Conservation (phyloP, 2,113 vertebrate species). For the Microcebus lehilahytsara region DNA sequence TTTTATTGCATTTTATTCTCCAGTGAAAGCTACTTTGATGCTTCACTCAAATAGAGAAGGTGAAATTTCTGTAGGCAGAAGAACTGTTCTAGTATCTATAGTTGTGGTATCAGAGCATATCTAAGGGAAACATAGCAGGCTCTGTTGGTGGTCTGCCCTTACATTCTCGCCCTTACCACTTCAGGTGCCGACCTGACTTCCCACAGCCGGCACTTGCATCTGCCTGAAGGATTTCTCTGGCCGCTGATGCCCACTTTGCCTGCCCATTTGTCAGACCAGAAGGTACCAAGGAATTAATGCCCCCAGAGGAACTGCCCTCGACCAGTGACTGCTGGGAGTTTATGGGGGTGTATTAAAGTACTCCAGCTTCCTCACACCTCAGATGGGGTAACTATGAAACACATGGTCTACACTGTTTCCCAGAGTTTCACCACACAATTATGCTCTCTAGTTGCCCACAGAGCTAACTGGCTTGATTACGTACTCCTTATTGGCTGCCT, state of each 20-base stretch:
- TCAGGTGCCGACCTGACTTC: not conserved
- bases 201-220: not conserved
- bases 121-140: not conserved
- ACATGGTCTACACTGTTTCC: not conserved
- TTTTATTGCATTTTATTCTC: constrained; percentile 16
- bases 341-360: not conserved
- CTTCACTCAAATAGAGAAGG: not conserved
- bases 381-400: not conserved
- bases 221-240: not conserved
- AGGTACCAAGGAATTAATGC: constrained; percentile 4
- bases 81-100: not conserved
- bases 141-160: not conserved
- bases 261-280: not conserved
- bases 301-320: not conserved
- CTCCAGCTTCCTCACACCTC: not conserved
- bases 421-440: not conserved
- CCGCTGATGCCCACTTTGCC: not conserved
- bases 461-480: not conserved
- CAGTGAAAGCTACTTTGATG: not conserved
- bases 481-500: not conserved
- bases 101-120: not conserved
- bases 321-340: not conserved
- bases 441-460: not conserved
- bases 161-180: not conserved
- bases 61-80: not conserved